phyloP scores from a whole-genome alignment of 2,888 invertebrate genomes.

The Leptinotarsa haldemani region DNA sequence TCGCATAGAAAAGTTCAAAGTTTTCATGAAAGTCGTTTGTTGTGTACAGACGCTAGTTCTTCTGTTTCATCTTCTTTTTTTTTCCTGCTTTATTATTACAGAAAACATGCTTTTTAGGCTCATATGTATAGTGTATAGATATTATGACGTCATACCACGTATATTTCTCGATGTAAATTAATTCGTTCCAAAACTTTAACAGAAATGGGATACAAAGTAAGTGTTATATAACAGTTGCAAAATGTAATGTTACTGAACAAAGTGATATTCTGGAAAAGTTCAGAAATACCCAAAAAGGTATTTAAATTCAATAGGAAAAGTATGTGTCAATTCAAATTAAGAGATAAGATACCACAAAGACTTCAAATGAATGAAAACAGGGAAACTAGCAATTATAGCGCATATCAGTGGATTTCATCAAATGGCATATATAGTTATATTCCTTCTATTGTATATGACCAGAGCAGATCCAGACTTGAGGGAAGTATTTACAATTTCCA shows the following conservation, averaged over 20 bases:
- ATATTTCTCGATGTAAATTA: too few relatives aligned
- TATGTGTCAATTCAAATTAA: slow-evolving; percentile 2
- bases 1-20: too few relatives aligned
- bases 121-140: too few relatives aligned
- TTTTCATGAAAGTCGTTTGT: too few relatives aligned
- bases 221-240: slow-evolving; percentile 5
- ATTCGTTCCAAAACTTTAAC: neutral
- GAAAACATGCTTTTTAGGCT: too few relatives aligned
- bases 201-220: slow-evolving; percentile 10
- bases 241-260: slow-evolving; percentile 10
- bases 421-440: neutral
- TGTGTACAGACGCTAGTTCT: too few relatives aligned
- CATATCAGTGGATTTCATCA: neutral
- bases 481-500: neutral
- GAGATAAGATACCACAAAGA: neutral
- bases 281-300: neutral
- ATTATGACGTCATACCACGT: too few relatives aligned
- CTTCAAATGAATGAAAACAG: neutral
- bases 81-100: too few relatives aligned
- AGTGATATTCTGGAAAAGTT: neutral
- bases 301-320: neutral
- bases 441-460: neutral
- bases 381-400: neutral
- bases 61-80: too few relatives aligned
- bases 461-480: neutral